Base-by-base conservation (phyloP, 2,113 vertebrate species). In the Cinclus cinclus region DNA sequence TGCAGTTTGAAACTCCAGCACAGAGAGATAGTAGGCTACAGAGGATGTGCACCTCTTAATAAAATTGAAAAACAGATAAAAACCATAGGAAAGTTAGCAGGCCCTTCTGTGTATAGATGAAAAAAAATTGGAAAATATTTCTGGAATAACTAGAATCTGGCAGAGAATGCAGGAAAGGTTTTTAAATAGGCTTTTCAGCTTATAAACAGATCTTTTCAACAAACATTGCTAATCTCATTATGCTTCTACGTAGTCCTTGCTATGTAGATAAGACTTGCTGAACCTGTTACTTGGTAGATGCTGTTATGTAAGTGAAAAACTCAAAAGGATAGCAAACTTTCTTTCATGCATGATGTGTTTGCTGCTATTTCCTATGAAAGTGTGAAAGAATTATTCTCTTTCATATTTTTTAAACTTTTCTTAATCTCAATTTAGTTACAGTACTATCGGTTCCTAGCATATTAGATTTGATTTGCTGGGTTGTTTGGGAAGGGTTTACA, bases 251-350 rank as follows among this genome's bases (percentile, higher is more conserved):
- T 92, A 93, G 91, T 79, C 71, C 92, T 95, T 92, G 88, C 94
- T 69, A 6, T 92, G 88, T 74, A 90, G 91, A 96, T 80, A 94
- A 94, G 93, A 83, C 78, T 94, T 80, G 74, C 33, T 60, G 87
- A 84, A 86, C 88, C 74, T 92, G 83, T 94, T 96, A 62, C 71
- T 69, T 13, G 2, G 81, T 79, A 69, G 59, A 37, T 37, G 67
- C 63, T 92, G 74, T 95, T 88, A 92, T 58, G 17, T 76, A 95
- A 96, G 53, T 50, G 75, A n/a, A 73, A 79, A 94, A 55, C 50
- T 58, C 37, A 24, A 22, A 88, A 44, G 68, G 68, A 44, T 39
- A 84, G 60, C 55, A 63, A 58, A 22, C 37, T 83, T 92, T 71
- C 33, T 63, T 86, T 87, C 5, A 2, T 65, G 52, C 15, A 2